Evolutionary conservation across 2,113 vertebrate species (phyloP), one percentile per base, ranked within the genome.

Genomic region (Odobenus rosmarus): DNA sequence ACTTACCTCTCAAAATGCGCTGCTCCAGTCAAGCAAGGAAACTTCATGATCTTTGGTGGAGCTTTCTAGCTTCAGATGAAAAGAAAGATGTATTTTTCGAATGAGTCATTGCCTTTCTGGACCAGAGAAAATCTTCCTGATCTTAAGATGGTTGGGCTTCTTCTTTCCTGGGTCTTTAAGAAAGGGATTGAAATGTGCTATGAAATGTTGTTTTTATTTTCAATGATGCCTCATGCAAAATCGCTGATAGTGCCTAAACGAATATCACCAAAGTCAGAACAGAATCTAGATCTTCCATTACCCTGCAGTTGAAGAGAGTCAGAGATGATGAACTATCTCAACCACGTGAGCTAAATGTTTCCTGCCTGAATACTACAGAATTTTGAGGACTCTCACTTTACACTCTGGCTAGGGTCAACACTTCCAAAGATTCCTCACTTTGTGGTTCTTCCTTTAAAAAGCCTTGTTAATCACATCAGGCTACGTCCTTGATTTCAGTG

Each of bases 11-110:
- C 77, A 91, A 96, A 95, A 94, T 79, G 24, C 76, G n/a, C 57
- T 87, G 55, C 72, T 96, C 96, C 89, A 93, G 72, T 95, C 89
- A 97, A 93, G 88, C 82, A 84, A 96, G 36, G 14, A 74, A 77
- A 93, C 23, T 86, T 85, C 92, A 39, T 96, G 42, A 88, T 36
- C 91, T n/a, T 86, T 69, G 89, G 77, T 93, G 79, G 67, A 61
- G 12, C 28, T 92, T 95, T 96, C 46, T 51, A 95, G 9, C 42
- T 96, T 96, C 90, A 88, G 31, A 94, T 77, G 82, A 93, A 90
- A 96, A 87, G 39, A 92, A 83, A 93, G 95, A 95, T 88, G 36
- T 72, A 76, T 69, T 19, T 74, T 94, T 97, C 87, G 67, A 97
- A 96, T 76, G 79, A 96, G 39, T 86, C 86, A 83, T 31, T 96